Base-by-base conservation (phyloP, 23 tunicate genomes). In the Clavelina lepadiformis region DNA sequence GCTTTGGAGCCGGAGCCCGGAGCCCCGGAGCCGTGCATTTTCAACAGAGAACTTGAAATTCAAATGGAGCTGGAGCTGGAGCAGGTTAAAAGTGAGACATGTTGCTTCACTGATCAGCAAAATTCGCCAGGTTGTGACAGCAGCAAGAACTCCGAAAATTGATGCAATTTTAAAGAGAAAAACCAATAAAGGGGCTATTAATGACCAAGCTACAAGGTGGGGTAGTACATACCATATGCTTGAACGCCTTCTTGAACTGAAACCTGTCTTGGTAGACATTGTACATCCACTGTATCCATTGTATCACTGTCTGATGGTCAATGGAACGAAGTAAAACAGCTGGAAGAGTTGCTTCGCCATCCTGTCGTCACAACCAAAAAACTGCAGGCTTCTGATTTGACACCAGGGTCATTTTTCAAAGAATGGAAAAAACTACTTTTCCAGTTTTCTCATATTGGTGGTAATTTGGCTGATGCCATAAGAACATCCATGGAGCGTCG, bases 341-440 rank as follows among this genome's bases (percentile, higher is more conserved):
- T 63, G 49, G 69, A 15, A 37, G 22, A 15, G 26, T 35, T 63
- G 22, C 69, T 34, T 35, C 69, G 51, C 69, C 51, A 63, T 63
- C 50, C 69, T 63, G 37, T 63, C 26, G 51, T 63, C 5, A 8
- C 50, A 35, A 63, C 69, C 51, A 63, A 63, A 63, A 63, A 63
- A 63, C 69, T 63, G 28, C 69, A 63, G 51, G 26, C 50, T 35
- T 31, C 49, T 7, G 69, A 63, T 63, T 28, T 63, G 50, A 63
- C 69, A 63, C 69, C 69, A 34, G 69, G 69, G 49, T 23, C 69
- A 63, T 63, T 63, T 63, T 63, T 63, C 69, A 63, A 63, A 63
- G 69, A 63, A 28, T 63, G 69, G 69, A 63, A 63, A 63, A 63
- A 58, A 15, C 32, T 25, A 53, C 18, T 28, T 58, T 58, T 58